Evolutionary conservation across 2,797 vertebrate genomes (phyloP).

Genomic region (Macroramphosus scolopax): DNA sequence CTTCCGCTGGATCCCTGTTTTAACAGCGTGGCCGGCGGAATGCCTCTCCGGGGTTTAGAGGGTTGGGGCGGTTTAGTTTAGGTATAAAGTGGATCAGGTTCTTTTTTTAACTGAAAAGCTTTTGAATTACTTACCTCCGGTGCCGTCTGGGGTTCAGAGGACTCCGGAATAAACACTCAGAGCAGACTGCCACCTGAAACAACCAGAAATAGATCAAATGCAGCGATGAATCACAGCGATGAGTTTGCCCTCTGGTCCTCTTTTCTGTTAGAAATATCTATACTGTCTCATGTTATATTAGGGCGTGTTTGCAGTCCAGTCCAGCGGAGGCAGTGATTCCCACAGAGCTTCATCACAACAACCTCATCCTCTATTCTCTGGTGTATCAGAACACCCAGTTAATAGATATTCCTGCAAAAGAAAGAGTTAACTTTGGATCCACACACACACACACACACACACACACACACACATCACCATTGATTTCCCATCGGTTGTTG

Average conservation of each 20-base stretch:
- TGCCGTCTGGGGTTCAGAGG: slow-evolving; percentile 4
- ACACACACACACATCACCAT: not conserved
- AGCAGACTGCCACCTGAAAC: slow-evolving; percentile 8
- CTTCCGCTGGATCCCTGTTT: slow-evolving; percentile 38
- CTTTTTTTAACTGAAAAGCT: slow-evolving; percentile 32
- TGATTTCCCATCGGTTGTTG: not conserved
- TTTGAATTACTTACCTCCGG: slow-evolving; percentile 38
- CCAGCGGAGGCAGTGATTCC: slow-evolving; percentile 13
- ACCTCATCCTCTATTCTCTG: slow-evolving; percentile 16
- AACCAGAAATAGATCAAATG: slow-evolving; percentile 2
- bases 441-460: slow-evolving; percentile 2
- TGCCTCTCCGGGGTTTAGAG: slow-evolving; percentile 46
- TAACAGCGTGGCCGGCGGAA: slow-evolving; percentile 48
- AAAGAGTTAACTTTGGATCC: slow-evolving; percentile 12
- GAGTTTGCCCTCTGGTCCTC: slow-evolving; percentile 10
- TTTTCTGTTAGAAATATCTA: slow-evolving; percentile 13
- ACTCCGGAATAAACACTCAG: slow-evolving; percentile 6
- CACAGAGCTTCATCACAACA: slow-evolving; percentile 8
- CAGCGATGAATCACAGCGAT: slow-evolving; percentile 2
- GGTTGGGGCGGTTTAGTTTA: slow-evolving; percentile 43
- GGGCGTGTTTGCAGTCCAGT: slow-evolving; percentile 14
- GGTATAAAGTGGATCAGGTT: slow-evolving; percentile 41
- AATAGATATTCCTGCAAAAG: slow-evolving; percentile 1
- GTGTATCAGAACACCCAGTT: slow-evolving; percentile 8
- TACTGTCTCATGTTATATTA: slow-evolving; percentile 12